These are phyloP conservation scores for Labrus mixtus DNA, from an alignment of 2,113 vertebrate species.

Conservation along the genomic window DNA sequence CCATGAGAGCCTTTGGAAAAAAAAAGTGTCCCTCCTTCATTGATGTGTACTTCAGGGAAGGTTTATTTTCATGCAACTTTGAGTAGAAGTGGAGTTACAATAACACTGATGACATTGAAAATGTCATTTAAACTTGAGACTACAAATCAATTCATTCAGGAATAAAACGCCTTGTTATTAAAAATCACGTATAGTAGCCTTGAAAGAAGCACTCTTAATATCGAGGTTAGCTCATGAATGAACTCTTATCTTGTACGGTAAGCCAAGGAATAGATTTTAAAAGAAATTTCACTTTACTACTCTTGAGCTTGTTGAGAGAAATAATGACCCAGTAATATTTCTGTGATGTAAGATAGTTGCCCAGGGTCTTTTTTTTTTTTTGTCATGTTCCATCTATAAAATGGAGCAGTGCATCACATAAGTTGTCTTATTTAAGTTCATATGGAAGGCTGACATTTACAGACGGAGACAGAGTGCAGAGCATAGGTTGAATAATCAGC, in stretches of 20 bases:
- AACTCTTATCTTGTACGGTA: not conserved
- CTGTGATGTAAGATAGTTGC: too few relatives aligned
- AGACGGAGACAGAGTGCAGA: not conserved
- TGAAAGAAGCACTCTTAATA: not conserved
- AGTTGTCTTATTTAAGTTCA: constrained; percentile 2
- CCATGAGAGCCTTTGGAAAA: constrained; percentile 32
- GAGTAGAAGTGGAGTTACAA: not conserved
- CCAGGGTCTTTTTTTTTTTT: not conserved
- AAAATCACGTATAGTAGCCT: not conserved
- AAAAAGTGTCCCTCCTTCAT: not conserved
- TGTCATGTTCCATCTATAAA: not conserved
- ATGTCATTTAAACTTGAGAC: not conserved
- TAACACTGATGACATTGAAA: not conserved
- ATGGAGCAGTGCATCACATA: not conserved
- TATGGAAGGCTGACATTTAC: constrained; percentile 26
- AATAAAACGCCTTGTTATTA: not conserved
- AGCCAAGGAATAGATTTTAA: not conserved
- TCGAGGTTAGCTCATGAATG: not conserved
- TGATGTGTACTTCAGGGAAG: not conserved
- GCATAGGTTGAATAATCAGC: not conserved
- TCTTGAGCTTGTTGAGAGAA: not conserved
- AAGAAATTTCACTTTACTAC: too few relatives aligned
- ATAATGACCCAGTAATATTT: too few relatives aligned
- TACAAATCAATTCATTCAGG: not conserved
- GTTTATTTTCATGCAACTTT: constrained; percentile 5